Base-by-base conservation (phyloP, 2,888 invertebrate genomes). In the Ophion costatus region DNA sequence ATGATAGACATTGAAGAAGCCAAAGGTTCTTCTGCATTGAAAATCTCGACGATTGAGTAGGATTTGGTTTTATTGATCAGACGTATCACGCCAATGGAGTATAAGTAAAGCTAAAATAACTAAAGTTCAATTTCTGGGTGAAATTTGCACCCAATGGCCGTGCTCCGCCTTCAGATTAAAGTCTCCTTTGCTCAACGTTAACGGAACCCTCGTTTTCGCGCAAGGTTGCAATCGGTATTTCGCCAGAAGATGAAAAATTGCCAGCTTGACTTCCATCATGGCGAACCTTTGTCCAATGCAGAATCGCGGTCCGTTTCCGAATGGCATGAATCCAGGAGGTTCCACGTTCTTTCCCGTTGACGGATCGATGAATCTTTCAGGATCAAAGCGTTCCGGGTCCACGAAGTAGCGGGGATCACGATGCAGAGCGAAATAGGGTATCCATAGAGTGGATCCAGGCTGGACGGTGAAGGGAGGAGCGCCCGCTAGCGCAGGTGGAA, bases 381-480 rank as follows among this genome's bases (percentile, higher is more conserved):
- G 95, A 87, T 95, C 92, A 83, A 94, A 95, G 10, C 87, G 89
- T 90, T 94, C 92, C 0, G 95, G 95, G n/a, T 95, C 88, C 0
- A 93, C 90, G 87, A 92, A 95, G 81, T 93, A 93, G 10, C 93
- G 85, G 0, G 93, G 90, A 87, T 95, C 94, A 1, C 89, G 90
- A 33, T 95, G 95, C 6, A 95, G 86, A 0, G 89, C 94, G 66
- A 86, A 89, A 14, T 92, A 87, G 0, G 94, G 94, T 4, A 94
- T 79, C 89, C 90, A 91, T 1, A 95, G 71, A 0, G 87, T 78
- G 20, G 89, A 89, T 1, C 93, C 94, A 45, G 90, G 88, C 38
- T 91, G 84, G 0, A 93, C 56, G 0, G 82, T 51, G 17, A 90
- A 88, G 0, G 90, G 88, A 59, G 87, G 85, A 0, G 22, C 33